Evolutionary conservation across 2,888 invertebrate genomes (phyloP), one percentile per base, ranked within the genome.

Genomic region (Silvanus unidentatus): DNA sequence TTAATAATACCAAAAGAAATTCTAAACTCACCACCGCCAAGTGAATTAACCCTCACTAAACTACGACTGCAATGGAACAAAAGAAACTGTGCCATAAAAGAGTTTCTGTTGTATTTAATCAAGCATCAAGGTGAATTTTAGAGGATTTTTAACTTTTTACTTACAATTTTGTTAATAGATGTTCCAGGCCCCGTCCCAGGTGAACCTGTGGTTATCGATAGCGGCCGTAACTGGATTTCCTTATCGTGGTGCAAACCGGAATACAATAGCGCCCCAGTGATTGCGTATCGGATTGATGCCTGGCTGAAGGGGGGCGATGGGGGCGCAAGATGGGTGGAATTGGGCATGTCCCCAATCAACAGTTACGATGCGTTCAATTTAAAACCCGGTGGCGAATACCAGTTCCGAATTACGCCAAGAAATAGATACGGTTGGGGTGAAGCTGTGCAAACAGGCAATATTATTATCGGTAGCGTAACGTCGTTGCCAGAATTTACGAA

Each of bases 371-470:
- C 84, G 0, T 91, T 90, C 71, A 89, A 90, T 66, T 73, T 92
- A 44, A 84, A 84, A 61, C 79, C 86, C 29, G 86, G 85, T 35
- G 78, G 80, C 32, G 85, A 88, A 62, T 94, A 94, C 67, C 85
- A 88, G 67, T 93, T 94, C 72, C 79, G 92, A 44, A 81, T 94
- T 8, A 89, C 90, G 0, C 90, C 94, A 1, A 78, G 88, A 45
- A 94, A 94, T 74, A 81, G 91, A 57, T 90, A 89, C 64, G 95
- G 94, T 27, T 90, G 89, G 85, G 92, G 94, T 9, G 86, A 88
- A 57, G 76, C 88, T 0, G 79, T 82, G 0, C 83, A 83, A 61
- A 77, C 79, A 1, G 72, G 72, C 2, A 77, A 87, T 0, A 69
- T 86, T 15, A 75, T 77, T 1, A 77, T 91, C 2, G 85, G 84